These are phyloP conservation scores for Halesus radiatus DNA, from an alignment of 1,140 invertebrate species.

Conservation along the genomic window DNA sequence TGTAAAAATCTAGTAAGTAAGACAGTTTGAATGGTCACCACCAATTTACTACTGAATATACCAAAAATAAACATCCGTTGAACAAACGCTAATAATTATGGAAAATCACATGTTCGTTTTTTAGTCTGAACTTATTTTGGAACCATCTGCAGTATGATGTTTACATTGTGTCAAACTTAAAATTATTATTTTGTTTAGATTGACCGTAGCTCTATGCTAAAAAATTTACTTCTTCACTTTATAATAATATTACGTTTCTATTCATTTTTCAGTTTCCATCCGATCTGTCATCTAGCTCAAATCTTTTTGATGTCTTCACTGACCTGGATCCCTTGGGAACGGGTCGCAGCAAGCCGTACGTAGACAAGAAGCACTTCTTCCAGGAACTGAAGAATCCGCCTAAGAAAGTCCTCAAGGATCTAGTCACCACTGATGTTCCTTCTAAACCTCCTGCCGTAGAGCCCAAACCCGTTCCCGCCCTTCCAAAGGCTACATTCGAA, in stretches of 20 bases:
- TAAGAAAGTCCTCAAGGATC: constrained; percentile 90
- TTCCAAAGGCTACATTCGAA: constrained; percentile 60
- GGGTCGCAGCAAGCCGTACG: constrained; percentile 89
- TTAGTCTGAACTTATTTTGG: too few species aligned
- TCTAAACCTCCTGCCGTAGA: constrained; percentile 35
- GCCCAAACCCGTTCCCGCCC: constrained; percentile 58
- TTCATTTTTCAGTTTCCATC: constrained; percentile 35
- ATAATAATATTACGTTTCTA: background rate
- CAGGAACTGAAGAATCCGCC: constrained; percentile 93
- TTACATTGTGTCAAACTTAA: too few species aligned
- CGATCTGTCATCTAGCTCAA: constrained; percentile 61
- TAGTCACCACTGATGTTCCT: constrained; percentile 66
- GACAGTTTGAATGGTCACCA: too few species aligned
- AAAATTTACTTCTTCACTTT: too few species aligned
- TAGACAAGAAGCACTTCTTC: constrained; percentile 96
- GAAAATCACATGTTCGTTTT: too few species aligned
- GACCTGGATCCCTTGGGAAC: constrained; percentile 93
- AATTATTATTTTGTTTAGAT: too few species aligned
- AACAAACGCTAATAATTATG: too few species aligned
- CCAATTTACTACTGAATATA: too few species aligned
- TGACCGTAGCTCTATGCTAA: too few species aligned
- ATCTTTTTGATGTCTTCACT: constrained; percentile 85
- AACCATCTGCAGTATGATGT: too few species aligned
- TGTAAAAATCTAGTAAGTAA: too few species aligned
- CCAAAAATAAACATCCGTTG: too few species aligned